Conservation (phyloP, 2,888 invertebrate species). For the Dynastes grantii region DNA sequence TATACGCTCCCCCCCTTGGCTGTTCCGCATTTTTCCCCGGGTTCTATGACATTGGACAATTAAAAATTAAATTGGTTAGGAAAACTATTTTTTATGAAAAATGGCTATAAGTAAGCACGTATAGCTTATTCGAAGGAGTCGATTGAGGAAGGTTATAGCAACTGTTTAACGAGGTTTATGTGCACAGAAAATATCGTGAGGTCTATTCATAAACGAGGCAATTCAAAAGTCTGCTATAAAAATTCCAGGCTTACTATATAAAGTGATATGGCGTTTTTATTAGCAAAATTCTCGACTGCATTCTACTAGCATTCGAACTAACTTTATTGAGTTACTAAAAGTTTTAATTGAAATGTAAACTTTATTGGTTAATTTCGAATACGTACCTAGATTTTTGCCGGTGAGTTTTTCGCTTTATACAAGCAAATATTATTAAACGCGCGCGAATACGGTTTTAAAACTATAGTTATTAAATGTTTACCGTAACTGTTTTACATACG, state of each 20-base stretch:
- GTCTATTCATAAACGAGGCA: not conserved
- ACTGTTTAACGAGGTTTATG: too few species aligned
- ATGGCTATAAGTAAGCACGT: too few species aligned
- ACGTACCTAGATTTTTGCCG: not conserved
- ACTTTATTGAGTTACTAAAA: not conserved
- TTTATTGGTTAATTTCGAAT: constrained; percentile 1
- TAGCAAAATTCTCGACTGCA: not conserved
- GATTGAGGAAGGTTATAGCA: too few species aligned
- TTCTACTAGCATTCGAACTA: not conserved
- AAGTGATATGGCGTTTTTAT: not conserved
- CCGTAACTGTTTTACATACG: not conserved
- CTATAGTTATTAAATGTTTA: constrained; percentile 32
- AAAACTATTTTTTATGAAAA: too few species aligned
- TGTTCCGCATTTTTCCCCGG: too few species aligned
- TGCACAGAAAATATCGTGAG: not conserved
- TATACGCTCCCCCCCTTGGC: too few species aligned
- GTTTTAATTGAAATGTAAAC: constrained; percentile 22
- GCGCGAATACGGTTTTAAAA: constrained; percentile 17
- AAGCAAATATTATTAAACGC: constrained; percentile 1
- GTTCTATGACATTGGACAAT: too few species aligned
- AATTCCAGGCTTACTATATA: not conserved
- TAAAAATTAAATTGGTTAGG: too few species aligned
- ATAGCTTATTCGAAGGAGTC: too few species aligned
- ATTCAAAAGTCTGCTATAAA: not conserved
- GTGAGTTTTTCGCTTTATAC: not conserved